phyloP scores from a whole-genome alignment of 2,797 vertebrate genomes.

The Schizopygopsis pylzovi region DNA sequence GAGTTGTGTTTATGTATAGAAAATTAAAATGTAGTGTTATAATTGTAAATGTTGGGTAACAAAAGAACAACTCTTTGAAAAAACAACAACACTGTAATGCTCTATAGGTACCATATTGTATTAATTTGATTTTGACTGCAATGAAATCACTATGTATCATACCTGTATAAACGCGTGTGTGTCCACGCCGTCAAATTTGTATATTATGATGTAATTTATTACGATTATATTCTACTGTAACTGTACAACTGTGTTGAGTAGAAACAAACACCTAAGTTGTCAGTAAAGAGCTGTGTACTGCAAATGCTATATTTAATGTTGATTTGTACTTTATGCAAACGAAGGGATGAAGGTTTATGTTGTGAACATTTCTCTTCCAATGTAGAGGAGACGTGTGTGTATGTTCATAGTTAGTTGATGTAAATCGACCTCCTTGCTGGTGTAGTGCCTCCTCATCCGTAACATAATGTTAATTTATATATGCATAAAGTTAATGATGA shows the following conservation, averaged over 20 bases:
- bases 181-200: conserved; percentile 82
- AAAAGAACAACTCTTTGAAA: conserved; percentile 71
- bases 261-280: conserved; percentile 77
- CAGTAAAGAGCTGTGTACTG: conserved; percentile 80
- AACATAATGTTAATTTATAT: conserved; percentile 81
- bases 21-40: conserved; percentile 78
- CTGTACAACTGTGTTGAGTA: conserved; percentile 86
- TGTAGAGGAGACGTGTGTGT: conserved; percentile 78
- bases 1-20: conserved; percentile 81
- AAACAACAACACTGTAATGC: conserved; percentile 71
- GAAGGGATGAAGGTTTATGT: conserved; percentile 70
- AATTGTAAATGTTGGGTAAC: conserved; percentile 82
- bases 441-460: conserved; percentile 87
- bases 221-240: conserved; percentile 85
- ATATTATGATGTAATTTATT: conserved; percentile 87
- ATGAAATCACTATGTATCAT: conserved; percentile 80
- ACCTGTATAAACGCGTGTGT: conserved; percentile 75
- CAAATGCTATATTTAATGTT: conserved; percentile 78
- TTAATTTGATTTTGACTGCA: conserved; percentile 75
- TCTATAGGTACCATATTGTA: conserved; percentile 78
- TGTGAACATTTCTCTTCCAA: conserved; percentile 76
- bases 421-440: conserved; percentile 83
- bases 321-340: conserved; percentile 79
- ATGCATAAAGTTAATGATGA: conserved; percentile 82
- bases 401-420: conserved; percentile 83